Evolutionary conservation across 2,888 invertebrate genomes (phyloP).

Genomic region (Melieria omissa): DNA sequence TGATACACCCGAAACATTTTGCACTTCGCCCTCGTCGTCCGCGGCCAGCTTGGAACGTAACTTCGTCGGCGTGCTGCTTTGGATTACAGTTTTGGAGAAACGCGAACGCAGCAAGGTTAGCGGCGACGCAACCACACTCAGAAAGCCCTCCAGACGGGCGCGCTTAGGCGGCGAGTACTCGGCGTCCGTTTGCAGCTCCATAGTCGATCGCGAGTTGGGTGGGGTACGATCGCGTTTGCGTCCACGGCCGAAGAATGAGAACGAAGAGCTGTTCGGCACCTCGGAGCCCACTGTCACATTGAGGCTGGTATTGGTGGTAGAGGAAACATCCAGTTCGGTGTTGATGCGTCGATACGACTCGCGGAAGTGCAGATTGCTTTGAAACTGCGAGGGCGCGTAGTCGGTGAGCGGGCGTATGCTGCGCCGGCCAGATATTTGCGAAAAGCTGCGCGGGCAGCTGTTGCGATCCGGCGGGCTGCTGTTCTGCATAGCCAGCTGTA

Average conservation of each 20-base stretch:
- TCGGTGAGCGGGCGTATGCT: slow-evolving; percentile 57
- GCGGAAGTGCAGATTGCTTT: slow-evolving; percentile 49
- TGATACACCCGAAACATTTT: slow-evolving; percentile 58
- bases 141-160: slow-evolving; percentile 59
- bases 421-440: slow-evolving; percentile 62
- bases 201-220: slow-evolving; percentile 51
- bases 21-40: slow-evolving; percentile 56
- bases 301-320: slow-evolving; percentile 60
- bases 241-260: slow-evolving; percentile 61
- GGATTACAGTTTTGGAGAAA: slow-evolving; percentile 58
- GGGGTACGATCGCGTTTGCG: slow-evolving; percentile 63
- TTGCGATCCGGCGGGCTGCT: slow-evolving; percentile 51
- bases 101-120: slow-evolving; percentile 60
- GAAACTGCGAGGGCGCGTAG: slow-evolving; percentile 55
- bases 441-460: slow-evolving; percentile 49
- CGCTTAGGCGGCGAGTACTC: slow-evolving; percentile 62
- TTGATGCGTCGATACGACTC: slow-evolving; percentile 59
- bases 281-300: slow-evolving; percentile 66
- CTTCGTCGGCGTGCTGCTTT: slow-evolving; percentile 57
- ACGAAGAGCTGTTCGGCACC: slow-evolving; percentile 61
- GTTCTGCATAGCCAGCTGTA: slow-evolving; percentile 46
- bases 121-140: slow-evolving; percentile 60
- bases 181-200: slow-evolving; percentile 55
- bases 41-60: slow-evolving; percentile 44
- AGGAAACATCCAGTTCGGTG: slow-evolving; percentile 60